Evolutionary conservation across 2,113 vertebrate species (phyloP).

Genomic region (Poeciliopsis prolifica): DNA sequence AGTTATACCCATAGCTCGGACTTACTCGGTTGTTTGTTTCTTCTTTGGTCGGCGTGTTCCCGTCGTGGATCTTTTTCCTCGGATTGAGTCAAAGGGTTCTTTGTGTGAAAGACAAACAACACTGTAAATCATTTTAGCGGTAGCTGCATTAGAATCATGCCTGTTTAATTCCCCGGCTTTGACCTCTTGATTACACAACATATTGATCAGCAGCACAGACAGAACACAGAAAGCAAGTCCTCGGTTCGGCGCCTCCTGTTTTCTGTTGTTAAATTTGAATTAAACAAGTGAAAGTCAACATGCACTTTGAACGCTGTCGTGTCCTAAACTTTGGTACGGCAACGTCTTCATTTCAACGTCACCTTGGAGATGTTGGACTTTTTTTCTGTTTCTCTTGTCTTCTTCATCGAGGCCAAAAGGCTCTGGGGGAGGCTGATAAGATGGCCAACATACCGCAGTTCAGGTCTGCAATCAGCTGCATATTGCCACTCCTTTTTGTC

Average conservation of each 20-base stretch:
- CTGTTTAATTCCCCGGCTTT: constrained; percentile 1
- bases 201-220: constrained; percentile 19
- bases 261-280: not conserved
- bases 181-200: constrained; percentile 26
- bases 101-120: constrained; percentile 44
- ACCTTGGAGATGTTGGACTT: not conserved
- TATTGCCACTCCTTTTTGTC: not conserved
- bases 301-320: not conserved
- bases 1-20: not conserved
- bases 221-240: constrained; percentile 14
- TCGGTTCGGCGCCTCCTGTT: not conserved
- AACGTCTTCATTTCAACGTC: not conserved
- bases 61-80: constrained; percentile 9
- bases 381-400: constrained; percentile 5
- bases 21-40: not conserved
- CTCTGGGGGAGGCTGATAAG: constrained; percentile 8
- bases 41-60: not conserved
- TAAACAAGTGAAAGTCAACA: not conserved
- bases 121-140: constrained; percentile 16
- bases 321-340: not conserved
- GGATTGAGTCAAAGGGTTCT: constrained; percentile 50
- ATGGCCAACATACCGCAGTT: not conserved
- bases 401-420: constrained; percentile 26
- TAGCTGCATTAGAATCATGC: constrained; percentile 11
- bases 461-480: constrained; percentile 1